A percentile compares a stretch with the other conserved stretches of the same genome.
These are phyloP conservation scores for Diogma glabrata DNA, from an alignment of 2,888 invertebrate species.

Conservation along the genomic window DNA sequence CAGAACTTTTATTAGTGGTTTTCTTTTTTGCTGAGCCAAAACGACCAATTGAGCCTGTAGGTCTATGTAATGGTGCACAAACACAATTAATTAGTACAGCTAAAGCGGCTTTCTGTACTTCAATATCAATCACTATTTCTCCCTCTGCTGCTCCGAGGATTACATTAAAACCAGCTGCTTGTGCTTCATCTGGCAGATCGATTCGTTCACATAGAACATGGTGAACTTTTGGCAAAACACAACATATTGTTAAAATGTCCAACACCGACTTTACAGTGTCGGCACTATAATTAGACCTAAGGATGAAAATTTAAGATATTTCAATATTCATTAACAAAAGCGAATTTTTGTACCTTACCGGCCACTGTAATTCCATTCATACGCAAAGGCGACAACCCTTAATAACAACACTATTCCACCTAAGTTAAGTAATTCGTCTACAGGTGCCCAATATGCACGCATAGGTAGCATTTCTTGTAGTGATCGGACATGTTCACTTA, in stretches of 20 bases:
- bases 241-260: constrained; percentile 83
- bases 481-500: constrained; percentile 75
- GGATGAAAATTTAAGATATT: background rate
- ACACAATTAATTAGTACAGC: constrained; percentile 88
- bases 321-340: background rate
- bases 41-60: constrained; percentile 38
- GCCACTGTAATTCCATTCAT: constrained; percentile 86
- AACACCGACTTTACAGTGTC: constrained; percentile 72
- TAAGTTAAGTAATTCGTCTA: constrained; percentile 72
- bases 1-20: constrained; percentile 51
- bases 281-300: constrained; percentile 39
- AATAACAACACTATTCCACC: constrained; percentile 73
- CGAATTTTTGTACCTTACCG: constrained; percentile 42
- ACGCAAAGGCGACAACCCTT: constrained; percentile 77
- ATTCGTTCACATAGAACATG: constrained; percentile 61
- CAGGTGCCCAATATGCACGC: constrained; percentile 75
- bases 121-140: constrained; percentile 80
- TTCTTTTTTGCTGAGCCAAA: constrained; percentile 41
- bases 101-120: constrained; percentile 84
- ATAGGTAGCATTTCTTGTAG: constrained; percentile 65
- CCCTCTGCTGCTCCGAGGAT: constrained; percentile 81
- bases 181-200: constrained; percentile 63
- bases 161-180: constrained; percentile 69
- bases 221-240: constrained; percentile 74
- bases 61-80: constrained; percentile 74